These are phyloP conservation scores for Fragum fragum DNA, from an alignment of 2,888 invertebrate genomes.

Conservation along the genomic window DNA sequence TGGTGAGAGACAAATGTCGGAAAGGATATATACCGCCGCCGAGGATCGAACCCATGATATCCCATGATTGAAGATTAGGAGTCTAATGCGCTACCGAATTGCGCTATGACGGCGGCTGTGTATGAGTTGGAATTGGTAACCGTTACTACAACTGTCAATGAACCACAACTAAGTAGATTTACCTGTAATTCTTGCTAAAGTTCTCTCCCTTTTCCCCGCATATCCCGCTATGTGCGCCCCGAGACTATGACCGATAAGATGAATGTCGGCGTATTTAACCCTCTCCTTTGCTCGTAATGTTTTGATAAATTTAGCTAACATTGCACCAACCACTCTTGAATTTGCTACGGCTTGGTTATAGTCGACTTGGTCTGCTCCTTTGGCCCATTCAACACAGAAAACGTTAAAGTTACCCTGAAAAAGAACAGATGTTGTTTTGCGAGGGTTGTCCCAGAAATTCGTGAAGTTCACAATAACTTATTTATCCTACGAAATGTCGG, in stretches of 20 bases:
- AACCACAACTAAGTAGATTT: neutral
- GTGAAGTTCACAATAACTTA: no score
- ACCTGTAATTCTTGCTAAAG: conserved; percentile 83
- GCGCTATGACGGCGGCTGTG: no score
- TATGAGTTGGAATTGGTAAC: no score
- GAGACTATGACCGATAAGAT: conserved; percentile 95
- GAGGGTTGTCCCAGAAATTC: no score
- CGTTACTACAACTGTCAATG: no score
- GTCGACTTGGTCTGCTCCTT: conserved; percentile 70
- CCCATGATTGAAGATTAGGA: no score
- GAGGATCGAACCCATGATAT: no score
- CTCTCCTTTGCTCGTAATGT: conserved; percentile 61
- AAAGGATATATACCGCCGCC: no score
- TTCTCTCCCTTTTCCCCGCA: conserved; percentile 90
- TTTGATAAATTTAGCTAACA: conserved; percentile 77
- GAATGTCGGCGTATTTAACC: conserved; percentile 87
- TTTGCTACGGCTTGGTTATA: conserved; percentile 85
- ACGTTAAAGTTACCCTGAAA: conserved; percentile 73
- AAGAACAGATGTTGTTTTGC: no score
- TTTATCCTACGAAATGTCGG: no score
- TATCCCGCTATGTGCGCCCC: conserved; percentile 96
- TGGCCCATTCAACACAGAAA: conserved; percentile 70
- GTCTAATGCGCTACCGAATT: no score
- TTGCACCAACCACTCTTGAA: conserved; percentile 83
- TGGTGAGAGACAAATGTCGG: no score